Evolutionary conservation across 1,140 invertebrate species (phyloP).

Genomic region (Macrosteles quadrilineatus): DNA sequence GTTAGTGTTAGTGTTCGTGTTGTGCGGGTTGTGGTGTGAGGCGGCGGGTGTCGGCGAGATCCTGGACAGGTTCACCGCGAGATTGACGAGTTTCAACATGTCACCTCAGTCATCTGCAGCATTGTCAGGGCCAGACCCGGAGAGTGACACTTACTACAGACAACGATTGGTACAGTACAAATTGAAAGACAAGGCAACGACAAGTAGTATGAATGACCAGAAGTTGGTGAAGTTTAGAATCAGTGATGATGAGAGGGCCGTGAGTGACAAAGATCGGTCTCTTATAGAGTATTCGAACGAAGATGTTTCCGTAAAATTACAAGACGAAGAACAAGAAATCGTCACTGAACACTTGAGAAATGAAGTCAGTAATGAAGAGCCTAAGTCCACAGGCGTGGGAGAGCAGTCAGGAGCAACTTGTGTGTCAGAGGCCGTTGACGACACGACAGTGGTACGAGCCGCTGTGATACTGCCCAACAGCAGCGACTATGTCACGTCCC

Average conservation of each 20-base stretch:
- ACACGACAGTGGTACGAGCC: constrained; percentile 49
- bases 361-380: too few relatives aligned
- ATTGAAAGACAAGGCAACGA: background rate
- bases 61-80: background rate
- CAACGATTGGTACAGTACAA: background rate
- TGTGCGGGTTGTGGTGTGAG: background rate
- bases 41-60: background rate
- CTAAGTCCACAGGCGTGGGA: too few relatives aligned
- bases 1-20: background rate
- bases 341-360: too few relatives aligned
- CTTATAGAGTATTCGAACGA: too few relatives aligned
- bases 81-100: background rate
- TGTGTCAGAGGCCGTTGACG: background rate
- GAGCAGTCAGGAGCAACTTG: too few relatives aligned
- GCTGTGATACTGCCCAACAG: constrained; percentile 58
- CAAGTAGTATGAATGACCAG: background rate
- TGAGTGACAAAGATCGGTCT: too few relatives aligned
- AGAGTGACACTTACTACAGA: background rate
- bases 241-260: too few relatives aligned
- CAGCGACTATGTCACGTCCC: constrained; percentile 52
- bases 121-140: background rate
- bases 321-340: too few relatives aligned
- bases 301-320: too few relatives aligned
- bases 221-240: background rate
- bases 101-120: too few relatives aligned